Percentiles rank a stretch among this genome's conserved stretches.
Evolutionary conservation across 2,797 vertebrate genomes (phyloP).

Genomic region (Carduelis carduelis): DNA sequence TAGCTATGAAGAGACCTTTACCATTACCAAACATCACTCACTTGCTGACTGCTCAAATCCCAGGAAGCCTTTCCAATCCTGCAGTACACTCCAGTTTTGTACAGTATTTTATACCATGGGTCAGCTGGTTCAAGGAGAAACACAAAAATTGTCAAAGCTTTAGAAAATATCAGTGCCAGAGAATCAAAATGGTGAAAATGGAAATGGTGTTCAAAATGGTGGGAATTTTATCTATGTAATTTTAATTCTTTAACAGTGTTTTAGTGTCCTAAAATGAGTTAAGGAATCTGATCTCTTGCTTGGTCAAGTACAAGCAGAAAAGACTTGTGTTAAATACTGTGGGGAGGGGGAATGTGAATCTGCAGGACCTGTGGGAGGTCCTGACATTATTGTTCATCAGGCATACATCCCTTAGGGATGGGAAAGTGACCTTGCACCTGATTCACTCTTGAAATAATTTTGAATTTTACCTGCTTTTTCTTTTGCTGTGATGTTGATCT

Average conservation of each 20-base stretch:
- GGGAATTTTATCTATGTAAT: neutral
- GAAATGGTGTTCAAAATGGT: neutral
- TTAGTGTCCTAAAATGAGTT: neutral
- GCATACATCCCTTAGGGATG: neutral
- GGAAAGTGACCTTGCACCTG: neutral
- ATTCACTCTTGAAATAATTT: neutral
- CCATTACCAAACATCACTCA: neutral
- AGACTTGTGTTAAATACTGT: neutral
- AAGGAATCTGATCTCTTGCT: neutral
- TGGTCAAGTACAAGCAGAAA: neutral
- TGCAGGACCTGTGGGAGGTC: neutral
- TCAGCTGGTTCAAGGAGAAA: neutral
- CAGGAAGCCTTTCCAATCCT: neutral
- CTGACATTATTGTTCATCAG: neutral
- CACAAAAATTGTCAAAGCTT: neutral
- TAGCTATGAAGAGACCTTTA: neutral
- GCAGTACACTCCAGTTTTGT: neutral
- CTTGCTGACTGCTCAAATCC: too few relatives aligned
- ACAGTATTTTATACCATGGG: neutral
- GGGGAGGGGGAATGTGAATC: rapidly evolving
- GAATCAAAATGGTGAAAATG: neutral
- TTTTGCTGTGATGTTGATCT: neutral
- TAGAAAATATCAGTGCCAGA: neutral
- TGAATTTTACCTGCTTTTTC: neutral
- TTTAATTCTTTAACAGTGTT: neutral